Base-by-base conservation (phyloP, 2,797 vertebrate genomes). In the Acanthornis magna region DNA sequence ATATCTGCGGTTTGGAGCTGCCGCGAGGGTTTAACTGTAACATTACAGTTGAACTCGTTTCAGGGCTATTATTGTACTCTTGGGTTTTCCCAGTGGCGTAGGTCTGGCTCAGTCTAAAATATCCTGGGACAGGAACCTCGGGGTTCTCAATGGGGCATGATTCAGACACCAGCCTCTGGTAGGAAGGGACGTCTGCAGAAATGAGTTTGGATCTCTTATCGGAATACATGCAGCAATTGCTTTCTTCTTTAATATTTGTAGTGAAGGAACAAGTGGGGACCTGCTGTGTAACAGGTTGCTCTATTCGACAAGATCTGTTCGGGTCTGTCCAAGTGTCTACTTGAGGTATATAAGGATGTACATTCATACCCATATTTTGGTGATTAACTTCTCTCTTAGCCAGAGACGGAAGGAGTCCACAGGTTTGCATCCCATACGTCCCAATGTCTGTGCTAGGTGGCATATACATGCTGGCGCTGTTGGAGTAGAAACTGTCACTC, bases 341-440 rank as follows among this genome's bases (percentile, higher is more conserved):
- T 97, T 99, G 99, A 99, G 99, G 99, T 98, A 99, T 99, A 98
- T 99, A 99, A 93, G 99, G 98, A 98, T 99, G 99, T 96, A 99
- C 99, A 97, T 98, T 99, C 99, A 99, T 99, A 98, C 98, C 99
- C 98, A 99, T 98, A 97, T 98, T 99, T 99, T 99, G 99, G 98
- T 99, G 99, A 98, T 98, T 99, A 98, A 99, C 98, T 98, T 99
- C 99, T 98, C 99, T 98, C 98, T 99, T 99, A 98, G 99, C 98
- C 98, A 99, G 99, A 98, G 99, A 99, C 98, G 99, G 99, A 98
- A 99, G 98, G 95, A 99, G 99, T 99, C 99, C 99, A 99, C 99
- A 99, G 98, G 99, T 99, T 99, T 99, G 99, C 99, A 99, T 99
- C 98, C 99, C 99, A 98, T 99, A 99, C 98, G 98, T 99, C 98